phyloP scores from a whole-genome alignment of 2,797 vertebrate species.

The Eulemur albifrons region DNA sequence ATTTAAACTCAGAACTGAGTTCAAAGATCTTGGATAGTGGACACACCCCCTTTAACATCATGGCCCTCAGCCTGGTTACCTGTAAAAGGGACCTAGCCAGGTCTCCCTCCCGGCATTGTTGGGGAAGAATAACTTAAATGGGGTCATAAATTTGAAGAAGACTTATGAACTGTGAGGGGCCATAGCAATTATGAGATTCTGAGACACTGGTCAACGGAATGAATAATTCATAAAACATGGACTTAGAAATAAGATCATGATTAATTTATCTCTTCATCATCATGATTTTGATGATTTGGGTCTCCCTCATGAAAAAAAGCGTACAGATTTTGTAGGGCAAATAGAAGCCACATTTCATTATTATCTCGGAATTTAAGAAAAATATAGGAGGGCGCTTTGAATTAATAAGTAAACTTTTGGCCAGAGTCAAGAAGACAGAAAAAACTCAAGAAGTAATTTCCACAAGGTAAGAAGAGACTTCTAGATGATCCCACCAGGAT shows the following conservation, averaged over 20 bases:
- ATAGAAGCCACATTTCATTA: neutral
- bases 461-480: neutral
- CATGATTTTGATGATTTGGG: neutral
- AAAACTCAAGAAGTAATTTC: neutral
- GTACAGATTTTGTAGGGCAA: neutral
- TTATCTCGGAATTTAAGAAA: neutral
- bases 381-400: neutral
- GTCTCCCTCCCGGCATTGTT: neutral
- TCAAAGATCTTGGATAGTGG: neutral
- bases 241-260: neutral
- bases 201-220: neutral
- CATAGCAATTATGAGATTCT: neutral
- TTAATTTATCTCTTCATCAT: neutral
- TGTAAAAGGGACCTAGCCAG: neutral
- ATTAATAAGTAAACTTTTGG: slow-evolving; percentile 11
- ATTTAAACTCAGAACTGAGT: neutral
- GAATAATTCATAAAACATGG: neutral
- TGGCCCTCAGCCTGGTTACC: neutral
- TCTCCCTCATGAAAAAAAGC: neutral
- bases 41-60: neutral
- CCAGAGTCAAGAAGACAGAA: neutral
- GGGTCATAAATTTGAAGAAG: neutral
- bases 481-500: neutral
- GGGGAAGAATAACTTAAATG: neutral
- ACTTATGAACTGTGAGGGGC: neutral